phyloP scores from a whole-genome alignment of 53 echinoderm and acorn worm genomes.

The Temnopleurus reevesii region DNA sequence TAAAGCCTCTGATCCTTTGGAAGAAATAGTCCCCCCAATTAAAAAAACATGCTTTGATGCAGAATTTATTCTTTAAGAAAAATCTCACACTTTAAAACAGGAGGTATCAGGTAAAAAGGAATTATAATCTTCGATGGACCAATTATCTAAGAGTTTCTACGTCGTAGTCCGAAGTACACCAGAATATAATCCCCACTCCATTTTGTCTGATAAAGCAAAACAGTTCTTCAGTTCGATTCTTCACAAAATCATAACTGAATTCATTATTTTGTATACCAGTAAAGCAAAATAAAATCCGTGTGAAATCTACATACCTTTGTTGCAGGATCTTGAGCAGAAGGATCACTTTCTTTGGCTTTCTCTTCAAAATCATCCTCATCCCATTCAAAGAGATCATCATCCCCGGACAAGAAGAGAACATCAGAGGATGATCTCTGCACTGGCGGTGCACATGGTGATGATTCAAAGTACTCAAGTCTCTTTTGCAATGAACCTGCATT shows the following conservation, averaged over 20 bases:
- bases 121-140: no score
- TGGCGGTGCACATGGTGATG: background rate
- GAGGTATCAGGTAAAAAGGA: no score
- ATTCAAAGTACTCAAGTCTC: background rate
- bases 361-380: background rate
- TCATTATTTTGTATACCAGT: background rate
- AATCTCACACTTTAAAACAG: no score
- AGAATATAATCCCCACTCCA: no score
- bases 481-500: background rate
- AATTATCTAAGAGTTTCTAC: no score
- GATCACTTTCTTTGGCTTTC: background rate
- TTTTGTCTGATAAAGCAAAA: no score
- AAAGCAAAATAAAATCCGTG: background rate
- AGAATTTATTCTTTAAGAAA: no score
- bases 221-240: no score
- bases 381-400: constrained; percentile 41
- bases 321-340: background rate
- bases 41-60: no score
- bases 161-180: no score
- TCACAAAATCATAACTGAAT: background rate
- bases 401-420: background rate
- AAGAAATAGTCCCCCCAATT: no score
- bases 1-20: no score
- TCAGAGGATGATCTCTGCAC: constrained; percentile 3
- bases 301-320: background rate